Evolutionary conservation across 1,140 invertebrate species (phyloP).

Genomic region (Antheraea pernyi): DNA sequence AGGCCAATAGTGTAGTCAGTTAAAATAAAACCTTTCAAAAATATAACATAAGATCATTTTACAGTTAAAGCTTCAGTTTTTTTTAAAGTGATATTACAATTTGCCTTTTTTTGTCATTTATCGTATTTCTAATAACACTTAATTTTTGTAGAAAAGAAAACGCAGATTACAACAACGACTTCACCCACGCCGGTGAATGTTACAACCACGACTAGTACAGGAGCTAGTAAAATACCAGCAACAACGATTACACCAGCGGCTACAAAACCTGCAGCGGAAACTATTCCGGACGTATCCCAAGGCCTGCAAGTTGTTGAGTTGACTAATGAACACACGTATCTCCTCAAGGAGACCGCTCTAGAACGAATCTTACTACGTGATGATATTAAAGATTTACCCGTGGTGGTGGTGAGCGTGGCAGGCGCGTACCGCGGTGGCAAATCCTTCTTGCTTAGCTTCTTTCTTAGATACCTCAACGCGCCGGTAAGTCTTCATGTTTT

Average conservation of each 20-base stretch:
- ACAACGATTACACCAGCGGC: no score
- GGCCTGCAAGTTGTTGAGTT: slow-evolving; percentile 26
- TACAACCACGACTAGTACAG: not conserved
- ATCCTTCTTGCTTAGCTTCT: slow-evolving; percentile 94
- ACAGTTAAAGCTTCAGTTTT: no score
- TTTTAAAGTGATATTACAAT: no score
- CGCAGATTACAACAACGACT: no score
- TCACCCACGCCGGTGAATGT: no score
- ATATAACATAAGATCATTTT: no score
- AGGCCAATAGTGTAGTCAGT: no score
- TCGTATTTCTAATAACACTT: no score
- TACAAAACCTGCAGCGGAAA: not conserved
- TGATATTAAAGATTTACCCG: slow-evolving; percentile 69
- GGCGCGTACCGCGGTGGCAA: slow-evolving; percentile 98
- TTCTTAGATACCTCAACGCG: slow-evolving; percentile 87
- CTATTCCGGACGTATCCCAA: not conserved
- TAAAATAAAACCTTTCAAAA: no score
- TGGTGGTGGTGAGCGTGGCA: slow-evolving; percentile 95
- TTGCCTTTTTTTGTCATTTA: no score
- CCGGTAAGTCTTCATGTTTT: slow-evolving; percentile 10
- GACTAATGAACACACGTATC: slow-evolving; percentile 19
- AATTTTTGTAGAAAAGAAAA: no score
- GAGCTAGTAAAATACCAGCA: no score
- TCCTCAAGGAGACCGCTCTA: slow-evolving; percentile 25
- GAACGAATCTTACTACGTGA: slow-evolving; percentile 36